Conservation (phyloP, 2,113 vertebrate species). For the Sinocyclocheilus anophthalmus region DNA sequence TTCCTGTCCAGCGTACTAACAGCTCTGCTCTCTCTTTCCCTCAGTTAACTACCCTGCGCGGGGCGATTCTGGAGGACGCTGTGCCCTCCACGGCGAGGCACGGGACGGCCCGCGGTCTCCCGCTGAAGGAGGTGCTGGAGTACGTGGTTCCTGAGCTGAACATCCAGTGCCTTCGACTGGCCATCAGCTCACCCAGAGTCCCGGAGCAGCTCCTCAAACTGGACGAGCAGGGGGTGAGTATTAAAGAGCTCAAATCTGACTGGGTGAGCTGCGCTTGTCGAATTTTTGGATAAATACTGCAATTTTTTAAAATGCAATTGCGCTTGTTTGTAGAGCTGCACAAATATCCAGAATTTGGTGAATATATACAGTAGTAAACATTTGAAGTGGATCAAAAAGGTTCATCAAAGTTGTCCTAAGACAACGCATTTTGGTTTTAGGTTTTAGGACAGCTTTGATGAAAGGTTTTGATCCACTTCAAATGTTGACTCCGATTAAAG, state of each 20-base stretch:
- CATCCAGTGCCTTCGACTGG: slow-evolving; percentile 89
- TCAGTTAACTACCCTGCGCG: slow-evolving; percentile 91
- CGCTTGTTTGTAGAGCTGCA: neutral
- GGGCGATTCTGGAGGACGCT: slow-evolving; percentile 94
- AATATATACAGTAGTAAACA: too few relatives aligned
- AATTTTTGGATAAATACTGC: neutral
- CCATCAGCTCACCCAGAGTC: slow-evolving; percentile 88
- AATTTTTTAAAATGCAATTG: neutral
- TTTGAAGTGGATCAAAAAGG: too few relatives aligned
- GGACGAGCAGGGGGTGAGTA: slow-evolving; percentile 94
- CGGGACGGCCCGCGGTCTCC: slow-evolving; percentile 90
- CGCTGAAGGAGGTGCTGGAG: slow-evolving; percentile 91
- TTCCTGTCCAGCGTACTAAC: neutral
- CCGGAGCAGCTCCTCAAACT: slow-evolving; percentile 92
- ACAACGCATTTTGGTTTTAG: too few relatives aligned
- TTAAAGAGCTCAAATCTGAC: neutral
- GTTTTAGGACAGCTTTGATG: too few relatives aligned
- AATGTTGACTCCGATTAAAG: too few relatives aligned
- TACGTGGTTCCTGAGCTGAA: slow-evolving; percentile 93
- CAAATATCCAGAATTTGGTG: neutral
- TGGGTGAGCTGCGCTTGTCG: neutral
- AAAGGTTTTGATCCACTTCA: too few relatives aligned
- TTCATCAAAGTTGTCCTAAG: too few relatives aligned
- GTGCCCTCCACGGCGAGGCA: slow-evolving; percentile 92
- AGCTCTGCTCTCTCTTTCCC: neutral